A percentile compares a stretch with the other conserved stretches of the same genome.
Conservation (phyloP, 2,797 vertebrate genomes). For the Mus spretus region DNA sequence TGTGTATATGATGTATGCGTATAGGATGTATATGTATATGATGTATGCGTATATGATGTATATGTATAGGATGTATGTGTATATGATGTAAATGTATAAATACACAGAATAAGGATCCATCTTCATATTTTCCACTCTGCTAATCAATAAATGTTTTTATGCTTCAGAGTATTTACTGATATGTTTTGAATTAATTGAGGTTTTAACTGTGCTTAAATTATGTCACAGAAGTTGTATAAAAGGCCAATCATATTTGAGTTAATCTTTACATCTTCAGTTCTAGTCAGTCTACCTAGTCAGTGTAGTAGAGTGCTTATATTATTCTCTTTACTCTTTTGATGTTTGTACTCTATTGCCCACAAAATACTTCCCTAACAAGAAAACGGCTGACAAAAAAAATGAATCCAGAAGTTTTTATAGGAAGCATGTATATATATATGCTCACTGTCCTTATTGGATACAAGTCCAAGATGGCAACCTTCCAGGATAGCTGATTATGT, state of each 20-base stretch:
- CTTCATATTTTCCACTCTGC: neutral
- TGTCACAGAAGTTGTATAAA: neutral
- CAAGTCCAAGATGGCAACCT: too few species aligned
- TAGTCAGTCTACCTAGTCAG: neutral
- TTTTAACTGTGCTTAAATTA: neutral
- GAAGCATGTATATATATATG: too few species aligned
- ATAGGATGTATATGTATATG: neutral
- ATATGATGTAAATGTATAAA: neutral
- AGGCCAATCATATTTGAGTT: neutral
- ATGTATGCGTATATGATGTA: too few species aligned
- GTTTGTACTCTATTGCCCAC: neutral
- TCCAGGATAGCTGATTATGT: too few species aligned
- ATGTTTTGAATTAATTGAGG: neutral
- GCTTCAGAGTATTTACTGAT: neutral
- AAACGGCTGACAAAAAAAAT: neutral
- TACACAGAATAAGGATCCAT: accelerated
- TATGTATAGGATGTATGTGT: neutral
- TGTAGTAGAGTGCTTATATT: neutral
- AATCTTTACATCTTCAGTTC: neutral
- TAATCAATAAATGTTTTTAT: slow-evolving; percentile 36
- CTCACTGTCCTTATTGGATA: too few species aligned
- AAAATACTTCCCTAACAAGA: neutral
- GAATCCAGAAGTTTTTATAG: neutral
- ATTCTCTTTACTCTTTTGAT: neutral
- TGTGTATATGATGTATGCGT: neutral